phyloP scores from a whole-genome alignment of 2,888 invertebrate species.

The Trissonchulus sp. region DNA sequence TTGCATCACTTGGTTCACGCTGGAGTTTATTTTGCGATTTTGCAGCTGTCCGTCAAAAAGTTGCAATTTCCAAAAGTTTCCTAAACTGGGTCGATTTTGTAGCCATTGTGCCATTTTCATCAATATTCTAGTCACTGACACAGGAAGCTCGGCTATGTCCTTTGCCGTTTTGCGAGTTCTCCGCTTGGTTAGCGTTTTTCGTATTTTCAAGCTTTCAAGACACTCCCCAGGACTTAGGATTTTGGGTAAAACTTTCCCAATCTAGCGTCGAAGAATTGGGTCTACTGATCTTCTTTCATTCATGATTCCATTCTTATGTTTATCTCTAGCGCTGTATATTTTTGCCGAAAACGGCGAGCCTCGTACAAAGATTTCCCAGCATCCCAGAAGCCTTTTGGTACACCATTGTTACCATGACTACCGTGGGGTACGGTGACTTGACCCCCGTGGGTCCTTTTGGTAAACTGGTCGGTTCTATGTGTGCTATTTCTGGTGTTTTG shows the following conservation, averaged over 20 bases:
- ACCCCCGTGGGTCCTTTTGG: slow-evolving; percentile 53
- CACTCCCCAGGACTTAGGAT: slow-evolving; percentile 58
- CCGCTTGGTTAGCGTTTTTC: slow-evolving; percentile 52
- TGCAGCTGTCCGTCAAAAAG: slow-evolving; percentile 55
- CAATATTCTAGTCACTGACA: slow-evolving; percentile 48
- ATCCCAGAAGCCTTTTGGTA: slow-evolving; percentile 56
- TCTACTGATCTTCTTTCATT: slow-evolving; percentile 57
- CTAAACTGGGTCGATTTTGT: slow-evolving; percentile 57
- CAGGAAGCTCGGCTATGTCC: slow-evolving; percentile 47
- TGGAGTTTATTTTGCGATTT: slow-evolving; percentile 57
- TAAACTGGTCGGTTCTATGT: slow-evolving; percentile 54
- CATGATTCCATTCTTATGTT: slow-evolving; percentile 54
- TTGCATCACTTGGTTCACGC: too few relatives aligned
- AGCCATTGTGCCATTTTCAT: slow-evolving; percentile 58
- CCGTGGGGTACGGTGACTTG: slow-evolving; percentile 55
- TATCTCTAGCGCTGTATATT: slow-evolving; percentile 57
- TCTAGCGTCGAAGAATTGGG: slow-evolving; percentile 56
- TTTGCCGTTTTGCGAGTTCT: slow-evolving; percentile 58
- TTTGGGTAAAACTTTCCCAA: slow-evolving; percentile 57
- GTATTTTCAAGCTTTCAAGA: slow-evolving; percentile 57
- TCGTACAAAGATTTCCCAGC: slow-evolving; percentile 47
- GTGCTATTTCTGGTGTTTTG: slow-evolving; percentile 55
- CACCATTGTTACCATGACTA: slow-evolving; percentile 57
- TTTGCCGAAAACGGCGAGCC: slow-evolving; percentile 55
- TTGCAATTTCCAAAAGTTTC: slow-evolving; percentile 55